Evolutionary conservation across 2,888 invertebrate species (phyloP).

Genomic region (Eupithecia abbreviata): DNA sequence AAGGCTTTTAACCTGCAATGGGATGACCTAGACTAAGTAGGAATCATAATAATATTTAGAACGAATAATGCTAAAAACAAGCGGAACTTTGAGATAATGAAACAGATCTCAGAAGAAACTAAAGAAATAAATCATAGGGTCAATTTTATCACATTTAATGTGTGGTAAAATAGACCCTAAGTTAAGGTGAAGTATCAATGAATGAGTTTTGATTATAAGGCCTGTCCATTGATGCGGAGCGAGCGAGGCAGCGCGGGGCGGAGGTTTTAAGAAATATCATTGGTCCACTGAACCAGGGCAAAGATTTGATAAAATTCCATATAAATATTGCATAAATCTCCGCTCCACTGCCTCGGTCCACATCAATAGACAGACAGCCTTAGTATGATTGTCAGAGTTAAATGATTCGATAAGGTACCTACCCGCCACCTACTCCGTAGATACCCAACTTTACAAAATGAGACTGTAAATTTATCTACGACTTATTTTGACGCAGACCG

Average conservation of each 20-base stretch:
- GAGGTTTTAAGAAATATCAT: no score
- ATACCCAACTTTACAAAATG: no score
- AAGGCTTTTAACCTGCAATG: background rate
- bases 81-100: background rate
- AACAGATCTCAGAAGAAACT: background rate
- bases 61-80: background rate
- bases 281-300: background rate
- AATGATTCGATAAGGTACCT: no score
- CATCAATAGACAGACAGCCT: no score
- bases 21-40: background rate
- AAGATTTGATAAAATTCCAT: background rate
- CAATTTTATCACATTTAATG: background rate
- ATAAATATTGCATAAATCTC: no score
- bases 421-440: no score
- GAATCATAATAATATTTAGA: background rate
- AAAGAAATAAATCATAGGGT: background rate
- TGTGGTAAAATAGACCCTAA: background rate
- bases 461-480: no score
- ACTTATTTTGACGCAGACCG: no score
- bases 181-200: background rate
- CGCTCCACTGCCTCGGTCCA: no score
- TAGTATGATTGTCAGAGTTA: no score
- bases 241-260: no score
- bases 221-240: no score
- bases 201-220: background rate